Conservation (phyloP, 2,113 vertebrate species). For the Myxocyprinus asiaticus region DNA sequence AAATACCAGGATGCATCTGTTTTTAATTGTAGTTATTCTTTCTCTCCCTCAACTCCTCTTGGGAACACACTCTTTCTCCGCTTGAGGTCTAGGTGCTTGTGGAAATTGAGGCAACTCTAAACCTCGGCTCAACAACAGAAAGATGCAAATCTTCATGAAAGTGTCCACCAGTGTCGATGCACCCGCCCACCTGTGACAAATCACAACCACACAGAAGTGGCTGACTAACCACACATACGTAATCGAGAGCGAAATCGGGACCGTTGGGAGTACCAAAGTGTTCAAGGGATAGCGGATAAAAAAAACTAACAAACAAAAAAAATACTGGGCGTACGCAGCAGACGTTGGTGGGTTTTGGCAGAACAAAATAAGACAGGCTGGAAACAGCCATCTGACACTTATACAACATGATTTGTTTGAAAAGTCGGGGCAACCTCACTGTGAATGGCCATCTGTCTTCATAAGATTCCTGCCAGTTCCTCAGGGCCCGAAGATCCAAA, state of each 20-base stretch:
- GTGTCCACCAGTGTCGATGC: slow-evolving; percentile 30
- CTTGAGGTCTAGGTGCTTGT: slow-evolving; percentile 5
- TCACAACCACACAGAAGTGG: slow-evolving; percentile 1
- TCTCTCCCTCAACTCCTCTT: not conserved
- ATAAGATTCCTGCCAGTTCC: slow-evolving; percentile 29
- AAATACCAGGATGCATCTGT: not conserved
- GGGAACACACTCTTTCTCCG: not conserved
- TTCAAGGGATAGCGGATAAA: slow-evolving; percentile 18
- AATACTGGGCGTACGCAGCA: not conserved
- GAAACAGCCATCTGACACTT: slow-evolving; percentile 45
- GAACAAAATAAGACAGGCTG: slow-evolving; percentile 37
- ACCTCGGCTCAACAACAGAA: not conserved
- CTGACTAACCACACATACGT: not conserved
- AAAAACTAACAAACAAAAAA: not conserved
- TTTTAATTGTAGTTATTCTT: not conserved
- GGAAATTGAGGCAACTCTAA: slow-evolving; percentile 3
- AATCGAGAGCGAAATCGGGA: slow-evolving; percentile 24
- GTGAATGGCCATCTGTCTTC: slow-evolving; percentile 54
- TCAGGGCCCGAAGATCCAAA: slow-evolving; percentile 40
- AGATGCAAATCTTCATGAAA: not conserved
- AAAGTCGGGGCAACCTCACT: slow-evolving; percentile 43
- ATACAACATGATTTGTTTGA: slow-evolving; percentile 53
- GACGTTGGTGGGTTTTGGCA: slow-evolving; percentile 34
- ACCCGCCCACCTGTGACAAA: slow-evolving; percentile 20
- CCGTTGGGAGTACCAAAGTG: slow-evolving; percentile 18